Evolutionary conservation across 2,888 invertebrate species (phyloP).

Genomic region (Patella caerulea): DNA sequence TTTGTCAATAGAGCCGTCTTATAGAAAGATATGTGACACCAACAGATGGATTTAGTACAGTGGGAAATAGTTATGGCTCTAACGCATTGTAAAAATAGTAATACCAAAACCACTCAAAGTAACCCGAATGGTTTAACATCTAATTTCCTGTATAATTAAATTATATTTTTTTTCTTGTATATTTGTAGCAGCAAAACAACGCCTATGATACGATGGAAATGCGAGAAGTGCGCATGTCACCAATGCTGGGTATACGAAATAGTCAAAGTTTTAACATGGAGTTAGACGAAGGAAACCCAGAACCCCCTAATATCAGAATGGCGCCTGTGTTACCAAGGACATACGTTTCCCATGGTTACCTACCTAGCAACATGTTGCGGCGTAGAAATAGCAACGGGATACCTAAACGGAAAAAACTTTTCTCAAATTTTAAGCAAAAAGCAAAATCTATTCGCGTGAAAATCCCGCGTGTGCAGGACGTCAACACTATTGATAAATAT

Average conservation of each 20-base stretch:
- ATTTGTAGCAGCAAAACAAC: slow-evolving; percentile 39
- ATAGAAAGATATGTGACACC: too few species aligned
- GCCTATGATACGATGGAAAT: slow-evolving; percentile 78
- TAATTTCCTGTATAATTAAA: background rate
- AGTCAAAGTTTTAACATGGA: slow-evolving; percentile 63
- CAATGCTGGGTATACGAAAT: slow-evolving; percentile 82
- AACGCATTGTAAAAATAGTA: too few species aligned
- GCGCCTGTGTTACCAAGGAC: slow-evolving; percentile 56
- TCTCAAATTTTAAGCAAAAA: slow-evolving; percentile 59
- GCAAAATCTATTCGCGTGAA: slow-evolving; percentile 62
- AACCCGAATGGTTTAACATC: too few species aligned
- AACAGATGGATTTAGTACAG: too few species aligned
- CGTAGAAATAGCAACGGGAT: slow-evolving; percentile 47
- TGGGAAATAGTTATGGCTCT: too few species aligned
- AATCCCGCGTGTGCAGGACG: slow-evolving; percentile 82
- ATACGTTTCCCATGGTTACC: slow-evolving; percentile 58
- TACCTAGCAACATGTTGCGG: slow-evolving; percentile 52
- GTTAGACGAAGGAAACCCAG: slow-evolving; percentile 45
- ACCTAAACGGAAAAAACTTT: slow-evolving; percentile 49
- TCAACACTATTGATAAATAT: slow-evolving; percentile 98
- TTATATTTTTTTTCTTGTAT: background rate
- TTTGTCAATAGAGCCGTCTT: too few species aligned
- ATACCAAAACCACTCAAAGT: background rate
- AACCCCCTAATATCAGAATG: slow-evolving; percentile 54
- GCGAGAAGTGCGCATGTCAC: slow-evolving; percentile 88